phyloP scores from a whole-genome alignment of 2,113 vertebrate genomes.

The Oryctolagus cuniculus region mOryCun1.1 NC_091445.1:50744501-50745000 shows the following conservation, averaged over 20 bases:
- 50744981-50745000: neutral
- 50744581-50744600: neutral
- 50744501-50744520: neutral
- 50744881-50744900: no score
- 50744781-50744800: neutral
- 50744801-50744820: neutral
- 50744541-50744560: neutral
- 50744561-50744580: neutral
- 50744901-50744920: no score
- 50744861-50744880: no score
- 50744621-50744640: neutral
- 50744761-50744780: neutral
- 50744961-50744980: neutral
- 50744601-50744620: neutral
- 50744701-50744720: neutral
- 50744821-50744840: neutral
- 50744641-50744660: neutral
- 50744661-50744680: neutral
- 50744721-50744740: neutral
- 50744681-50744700: neutral
- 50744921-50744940: no score
- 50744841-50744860: no score
- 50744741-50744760: neutral
- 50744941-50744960: no score
- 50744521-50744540: accelerated